Conservation (phyloP, 1,140 invertebrate species). For the Ceratoteleas bidentatus region DNA sequence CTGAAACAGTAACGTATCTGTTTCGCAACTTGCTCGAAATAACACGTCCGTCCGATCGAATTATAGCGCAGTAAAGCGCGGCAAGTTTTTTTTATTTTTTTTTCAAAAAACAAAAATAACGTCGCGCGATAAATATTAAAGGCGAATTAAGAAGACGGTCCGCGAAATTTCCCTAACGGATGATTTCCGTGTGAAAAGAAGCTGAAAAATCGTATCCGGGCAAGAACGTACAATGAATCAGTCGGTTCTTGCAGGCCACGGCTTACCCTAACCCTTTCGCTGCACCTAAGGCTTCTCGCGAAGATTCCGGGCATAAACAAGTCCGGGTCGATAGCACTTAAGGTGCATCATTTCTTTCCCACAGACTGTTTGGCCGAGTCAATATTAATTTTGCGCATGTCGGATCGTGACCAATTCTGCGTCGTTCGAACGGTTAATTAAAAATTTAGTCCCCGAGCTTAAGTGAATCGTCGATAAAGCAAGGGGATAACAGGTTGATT, state of each 20-base stretch:
- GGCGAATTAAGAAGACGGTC: no score
- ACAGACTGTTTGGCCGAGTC: conserved; percentile 27
- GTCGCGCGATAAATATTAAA: no score
- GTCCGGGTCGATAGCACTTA: conserved; percentile 51
- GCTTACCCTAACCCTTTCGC: conserved; percentile 71
- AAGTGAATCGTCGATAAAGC: no score
- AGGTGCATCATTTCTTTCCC: conserved; percentile 39
- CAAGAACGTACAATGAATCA: not conserved
- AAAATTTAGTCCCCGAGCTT: not conserved
- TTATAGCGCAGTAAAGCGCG: not conserved
- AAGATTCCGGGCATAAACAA: conserved; percentile 47
- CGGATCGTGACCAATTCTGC: not conserved
- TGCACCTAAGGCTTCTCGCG: conserved; percentile 42
- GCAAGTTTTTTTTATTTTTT: no score
- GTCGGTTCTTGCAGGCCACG: conserved; percentile 34
- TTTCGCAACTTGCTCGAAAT: conserved; percentile 9
- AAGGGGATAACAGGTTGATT: no score
- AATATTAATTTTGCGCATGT: conserved; percentile 38
- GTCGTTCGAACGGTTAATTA: not conserved
- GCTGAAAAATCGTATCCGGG: no score
- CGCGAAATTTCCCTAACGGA: no score
- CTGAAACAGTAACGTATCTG: conserved; percentile 21
- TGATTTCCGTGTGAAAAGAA: no score
- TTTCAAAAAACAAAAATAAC: conserved; percentile 11
- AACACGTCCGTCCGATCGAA: conserved; percentile 3